Percentiles rank a stretch among this genome's conserved stretches.
Evolutionary conservation across 2,888 invertebrate genomes (phyloP).

Genomic region (Eupithecia centaureata): DNA sequence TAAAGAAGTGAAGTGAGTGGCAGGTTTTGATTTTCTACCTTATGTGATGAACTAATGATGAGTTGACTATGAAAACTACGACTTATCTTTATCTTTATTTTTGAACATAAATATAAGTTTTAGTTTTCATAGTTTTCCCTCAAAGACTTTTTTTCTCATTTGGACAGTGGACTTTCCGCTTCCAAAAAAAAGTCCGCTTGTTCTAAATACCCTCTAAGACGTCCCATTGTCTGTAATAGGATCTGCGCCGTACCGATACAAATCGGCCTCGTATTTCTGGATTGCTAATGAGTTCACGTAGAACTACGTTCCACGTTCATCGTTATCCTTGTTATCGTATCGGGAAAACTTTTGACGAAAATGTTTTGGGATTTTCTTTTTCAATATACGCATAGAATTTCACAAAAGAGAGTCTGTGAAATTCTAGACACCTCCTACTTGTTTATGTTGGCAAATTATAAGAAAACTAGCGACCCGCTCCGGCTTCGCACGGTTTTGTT

Average conservation of each 20-base stretch:
- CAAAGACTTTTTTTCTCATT: not conserved
- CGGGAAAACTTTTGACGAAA: slow-evolving; percentile 7
- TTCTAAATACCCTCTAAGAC: not conserved
- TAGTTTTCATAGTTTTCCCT: no score
- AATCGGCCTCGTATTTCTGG: slow-evolving; percentile 22
- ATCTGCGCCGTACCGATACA: slow-evolving; percentile 29
- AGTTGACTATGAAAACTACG: no score
- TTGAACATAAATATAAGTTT: no score
- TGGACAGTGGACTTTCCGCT: not conserved
- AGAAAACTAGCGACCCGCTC: no score
- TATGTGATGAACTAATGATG: no score
- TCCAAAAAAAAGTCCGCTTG: not conserved
- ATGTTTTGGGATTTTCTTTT: not conserved
- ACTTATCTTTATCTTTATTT: no score
- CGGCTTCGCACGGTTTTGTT: no score
- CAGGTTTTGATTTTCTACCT: no score
- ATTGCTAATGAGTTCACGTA: slow-evolving; percentile 28
- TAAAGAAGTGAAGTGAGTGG: no score
- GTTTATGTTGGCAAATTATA: no score
- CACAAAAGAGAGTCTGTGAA: not conserved
- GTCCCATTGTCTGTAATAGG: slow-evolving; percentile 28
- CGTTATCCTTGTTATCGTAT: slow-evolving; percentile 19
- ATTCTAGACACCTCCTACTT: not conserved
- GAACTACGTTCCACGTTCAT: slow-evolving; percentile 6
- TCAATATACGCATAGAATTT: not conserved